These are phyloP conservation scores for Empis stercorea DNA, from an alignment of 2,888 invertebrate genomes.

Conservation along the genomic window DNA sequence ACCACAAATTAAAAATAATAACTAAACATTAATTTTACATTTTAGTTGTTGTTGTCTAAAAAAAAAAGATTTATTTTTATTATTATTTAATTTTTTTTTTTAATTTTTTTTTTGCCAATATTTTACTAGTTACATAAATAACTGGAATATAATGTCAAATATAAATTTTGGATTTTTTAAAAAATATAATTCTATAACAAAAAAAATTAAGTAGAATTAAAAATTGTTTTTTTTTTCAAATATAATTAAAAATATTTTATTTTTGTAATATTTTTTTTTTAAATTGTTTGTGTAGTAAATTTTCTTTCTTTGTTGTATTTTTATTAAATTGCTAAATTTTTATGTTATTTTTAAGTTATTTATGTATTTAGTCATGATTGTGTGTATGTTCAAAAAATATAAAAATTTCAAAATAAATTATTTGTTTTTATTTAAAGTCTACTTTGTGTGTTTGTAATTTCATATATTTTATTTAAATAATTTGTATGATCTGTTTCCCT, in stretches of 20 bases:
- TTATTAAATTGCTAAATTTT: neutral
- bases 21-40: neutral
- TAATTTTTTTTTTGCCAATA: conserved; percentile 11
- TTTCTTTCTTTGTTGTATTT: conserved; percentile 2
- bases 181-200: neutral
- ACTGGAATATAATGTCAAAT: conserved; percentile 21
- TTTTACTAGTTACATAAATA: conserved; percentile 28
- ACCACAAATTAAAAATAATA: neutral
- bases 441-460: too few species aligned
- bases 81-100: neutral
- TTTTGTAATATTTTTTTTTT: conserved; percentile 3
- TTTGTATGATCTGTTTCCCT: too few species aligned
- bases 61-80: too few species aligned
- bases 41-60: too few species aligned
- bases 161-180: conserved; percentile 14
- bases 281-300: neutral
- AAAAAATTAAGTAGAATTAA: too few species aligned
- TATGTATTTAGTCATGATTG: too few species aligned
- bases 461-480: too few species aligned
- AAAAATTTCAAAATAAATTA: too few species aligned
- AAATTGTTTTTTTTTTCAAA: neutral
- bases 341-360: too few species aligned
- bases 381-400: too few species aligned
- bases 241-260: conserved; percentile 5
- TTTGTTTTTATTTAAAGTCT: too few species aligned